Percentiles rank a stretch among this genome's conserved stretches.
These are phyloP conservation scores for Tragelaphus eurycerus DNA, from an alignment of 2,797 vertebrate genomes.

Conservation along the genomic window DNA sequence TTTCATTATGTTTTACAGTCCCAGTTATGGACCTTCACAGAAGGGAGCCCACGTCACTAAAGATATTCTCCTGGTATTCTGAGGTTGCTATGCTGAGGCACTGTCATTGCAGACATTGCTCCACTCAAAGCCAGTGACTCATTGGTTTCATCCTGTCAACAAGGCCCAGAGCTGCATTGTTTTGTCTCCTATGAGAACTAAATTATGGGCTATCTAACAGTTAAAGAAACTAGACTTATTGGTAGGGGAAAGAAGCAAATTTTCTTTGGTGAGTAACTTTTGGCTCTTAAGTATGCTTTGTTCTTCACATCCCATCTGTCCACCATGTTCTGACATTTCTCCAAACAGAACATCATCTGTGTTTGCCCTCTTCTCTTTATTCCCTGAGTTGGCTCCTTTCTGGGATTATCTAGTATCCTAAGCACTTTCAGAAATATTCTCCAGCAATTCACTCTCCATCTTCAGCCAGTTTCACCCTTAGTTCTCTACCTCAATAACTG, in stretches of 20 bases:
- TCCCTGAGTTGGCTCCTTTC: constrained; percentile 8
- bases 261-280: constrained; percentile 55
- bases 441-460: background rate
- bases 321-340: constrained; percentile 62
- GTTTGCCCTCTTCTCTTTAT: constrained; percentile 57
- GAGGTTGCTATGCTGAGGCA: constrained; percentile 63
- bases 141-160: background rate
- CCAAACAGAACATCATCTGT: constrained; percentile 56
- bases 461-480: background rate
- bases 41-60: constrained; percentile 15
- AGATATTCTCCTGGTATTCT: constrained; percentile 60
- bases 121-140: background rate
- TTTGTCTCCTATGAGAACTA: background rate
- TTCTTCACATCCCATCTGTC: constrained; percentile 63
- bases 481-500: background rate
- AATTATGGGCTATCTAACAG: constrained; percentile 1
- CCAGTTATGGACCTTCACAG: background rate
- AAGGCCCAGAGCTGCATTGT: background rate
- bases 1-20: constrained; percentile 5
- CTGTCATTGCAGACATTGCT: background rate
- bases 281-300: constrained; percentile 50
- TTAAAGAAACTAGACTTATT: constrained; percentile 32
- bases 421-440: constrained; percentile 41
- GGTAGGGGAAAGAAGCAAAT: background rate
- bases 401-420: constrained; percentile 38